Conservation (phyloP, 2,888 invertebrate genomes). For the Amblyjoppa proteus region DNA sequence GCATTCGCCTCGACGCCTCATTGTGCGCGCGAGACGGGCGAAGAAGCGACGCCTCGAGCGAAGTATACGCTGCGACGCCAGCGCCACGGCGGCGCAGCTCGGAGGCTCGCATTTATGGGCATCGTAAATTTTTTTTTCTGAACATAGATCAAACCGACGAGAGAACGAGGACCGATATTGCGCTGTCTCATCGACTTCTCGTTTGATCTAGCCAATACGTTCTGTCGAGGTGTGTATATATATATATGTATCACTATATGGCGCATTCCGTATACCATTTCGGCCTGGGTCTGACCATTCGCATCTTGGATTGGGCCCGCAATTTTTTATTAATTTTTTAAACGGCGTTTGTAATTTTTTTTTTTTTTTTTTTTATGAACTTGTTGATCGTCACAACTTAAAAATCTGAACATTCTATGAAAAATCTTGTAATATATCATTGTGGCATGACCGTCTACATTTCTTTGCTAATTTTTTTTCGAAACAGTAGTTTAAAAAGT, state of each 20-base stretch:
- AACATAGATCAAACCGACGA: constrained; percentile 27
- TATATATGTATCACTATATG: neutral
- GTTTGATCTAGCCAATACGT: neutral
- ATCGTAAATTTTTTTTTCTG: constrained; percentile 43
- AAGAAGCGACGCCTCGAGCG: neutral
- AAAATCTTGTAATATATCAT: too few species aligned
- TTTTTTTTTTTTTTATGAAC: too few species aligned
- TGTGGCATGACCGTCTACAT: too few species aligned
- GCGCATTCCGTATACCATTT: too few species aligned
- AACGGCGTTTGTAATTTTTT: too few species aligned
- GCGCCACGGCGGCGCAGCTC: constrained; percentile 6
- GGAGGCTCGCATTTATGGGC: constrained; percentile 30
- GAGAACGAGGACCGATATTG: constrained; percentile 27
- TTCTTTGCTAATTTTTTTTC: too few species aligned
- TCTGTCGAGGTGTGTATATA: neutral
- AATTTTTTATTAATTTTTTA: too few species aligned
- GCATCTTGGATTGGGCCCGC: too few species aligned
- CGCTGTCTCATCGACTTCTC: constrained; percentile 38
- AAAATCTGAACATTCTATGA: too few species aligned
- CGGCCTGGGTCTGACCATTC: too few species aligned
- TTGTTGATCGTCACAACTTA: too few species aligned
- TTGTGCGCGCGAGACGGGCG: neutral
- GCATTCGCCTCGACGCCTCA: constrained; percentile 3
- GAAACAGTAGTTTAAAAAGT: too few species aligned
- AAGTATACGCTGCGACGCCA: neutral